These are phyloP conservation scores for Cynoglossus semilaevis DNA, from an alignment of 2,113 vertebrate species.

Conservation along the genomic window DNA sequence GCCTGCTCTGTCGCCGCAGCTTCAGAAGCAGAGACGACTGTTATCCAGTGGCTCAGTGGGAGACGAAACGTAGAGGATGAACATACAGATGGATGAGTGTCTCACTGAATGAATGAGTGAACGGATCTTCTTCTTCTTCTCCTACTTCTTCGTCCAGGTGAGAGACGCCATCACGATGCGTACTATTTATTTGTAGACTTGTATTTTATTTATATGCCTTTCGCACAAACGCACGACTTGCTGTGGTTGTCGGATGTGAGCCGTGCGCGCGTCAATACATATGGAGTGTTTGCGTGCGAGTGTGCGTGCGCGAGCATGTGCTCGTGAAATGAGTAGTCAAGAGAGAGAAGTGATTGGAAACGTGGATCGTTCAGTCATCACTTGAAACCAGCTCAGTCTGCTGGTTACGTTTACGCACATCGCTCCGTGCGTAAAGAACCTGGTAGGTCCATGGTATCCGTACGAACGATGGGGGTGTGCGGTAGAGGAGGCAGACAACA, in stretches of 20 bases:
- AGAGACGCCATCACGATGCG: constrained; percentile 26
- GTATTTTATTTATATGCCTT: too few relatives aligned
- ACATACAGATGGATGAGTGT: constrained; percentile 35
- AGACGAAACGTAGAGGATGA: constrained; percentile 42
- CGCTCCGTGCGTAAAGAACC: constrained; percentile 39
- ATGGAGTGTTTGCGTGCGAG: too few relatives aligned
- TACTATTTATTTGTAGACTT: background rate
- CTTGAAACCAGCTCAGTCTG: constrained; percentile 21
- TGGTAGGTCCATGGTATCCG: background rate
- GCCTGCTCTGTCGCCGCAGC: constrained; percentile 39
- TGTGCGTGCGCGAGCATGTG: too few relatives aligned
- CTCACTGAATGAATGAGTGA: constrained; percentile 50
- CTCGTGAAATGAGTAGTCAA: background rate
- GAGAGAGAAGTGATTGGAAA: constrained; percentile 4
- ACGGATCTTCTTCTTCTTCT: constrained; percentile 25
- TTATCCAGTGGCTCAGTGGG: constrained; percentile 53
- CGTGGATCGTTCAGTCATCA: background rate
- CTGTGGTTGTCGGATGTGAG: background rate
- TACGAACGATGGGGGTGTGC: background rate
- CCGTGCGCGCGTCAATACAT: background rate
- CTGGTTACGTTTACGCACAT: background rate
- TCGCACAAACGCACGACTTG: background rate
- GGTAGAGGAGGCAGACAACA: background rate
- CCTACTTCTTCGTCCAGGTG: constrained; percentile 23
- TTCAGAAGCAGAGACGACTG: constrained; percentile 26